Evolutionary conservation across 2,888 invertebrate genomes (phyloP), one percentile per base, ranked within the genome.

Genomic region (Helicoverpa assulta): DNA sequence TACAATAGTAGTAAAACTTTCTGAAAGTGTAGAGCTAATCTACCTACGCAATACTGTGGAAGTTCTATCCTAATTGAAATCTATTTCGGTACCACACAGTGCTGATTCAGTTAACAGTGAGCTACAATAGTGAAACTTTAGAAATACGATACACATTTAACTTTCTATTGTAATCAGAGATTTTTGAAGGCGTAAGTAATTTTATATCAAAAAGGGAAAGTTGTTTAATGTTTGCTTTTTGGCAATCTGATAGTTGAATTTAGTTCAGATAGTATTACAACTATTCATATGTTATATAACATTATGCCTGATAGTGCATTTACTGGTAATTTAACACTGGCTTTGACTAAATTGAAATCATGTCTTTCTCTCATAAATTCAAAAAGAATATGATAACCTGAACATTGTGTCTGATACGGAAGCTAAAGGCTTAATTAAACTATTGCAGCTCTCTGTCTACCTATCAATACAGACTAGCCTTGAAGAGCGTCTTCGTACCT

Each of bases 401-500:
- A 37, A n/a, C n/a, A n/a, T n/a, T n/a, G n/a, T n/a, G n/a, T n/a
- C n/a, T n/a, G n/a, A n/a, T n/a, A n/a, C n/a, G n/a, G n/a, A n/a
- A n/a, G n/a, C n/a, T n/a, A n/a, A n/a, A n/a, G 16, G 47, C 40
- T 40, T 40, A 0, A 70, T 8, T 7, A 18, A 7, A 67, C 56
- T 67, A 79, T 65, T 62, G 54, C 21, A 70, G 80, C 60, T 76
- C 59, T 50, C 53, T 76, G 67, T 70, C 40, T 2, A 33, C 55
- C 7, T 26, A 18, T 14, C 40, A 40, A 40, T 40, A 40, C 40
- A 40, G 4, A 14, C n/a, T 19, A 67, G 3, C 56, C 50, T 87
- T 93, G 71, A 78, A 56, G 66, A 61, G 47, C 63, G 55, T 26
- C 66, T 76, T 79, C 86, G 81, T 97, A 99, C 99, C 98, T 99